A percentile compares a stretch with the other conserved stretches of the same genome.
Evolutionary conservation across 1,140 invertebrate species (phyloP).

Genomic region (Atta texana): DNA sequence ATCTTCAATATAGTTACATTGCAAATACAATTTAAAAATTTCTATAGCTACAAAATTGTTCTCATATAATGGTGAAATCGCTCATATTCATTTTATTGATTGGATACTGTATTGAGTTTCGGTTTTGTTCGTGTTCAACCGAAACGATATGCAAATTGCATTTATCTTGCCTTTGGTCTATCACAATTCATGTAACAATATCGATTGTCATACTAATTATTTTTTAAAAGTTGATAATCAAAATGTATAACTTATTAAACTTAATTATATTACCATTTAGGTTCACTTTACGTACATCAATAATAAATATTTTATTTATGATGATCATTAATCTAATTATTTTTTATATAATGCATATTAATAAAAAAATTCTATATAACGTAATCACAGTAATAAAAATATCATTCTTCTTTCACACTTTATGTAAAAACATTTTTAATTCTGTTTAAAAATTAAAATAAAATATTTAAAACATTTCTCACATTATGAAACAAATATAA

Average conservation of each 20-base stretch:
- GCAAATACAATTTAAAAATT: conserved; percentile 6
- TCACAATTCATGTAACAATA: conserved; percentile 12
- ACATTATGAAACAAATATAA: not conserved
- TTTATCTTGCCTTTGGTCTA: conserved; percentile 5
- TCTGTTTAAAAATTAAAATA: too few relatives aligned
- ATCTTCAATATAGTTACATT: not conserved
- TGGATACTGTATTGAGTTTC: conserved; percentile 30
- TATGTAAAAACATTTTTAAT: not conserved
- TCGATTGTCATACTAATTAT: not conserved
- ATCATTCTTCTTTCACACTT: not conserved
- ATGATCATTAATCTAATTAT: not conserved
- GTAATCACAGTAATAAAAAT: not conserved
- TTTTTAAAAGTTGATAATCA: conserved; percentile 4
- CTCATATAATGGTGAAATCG: conserved; percentile 4
- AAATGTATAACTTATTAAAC: not conserved
- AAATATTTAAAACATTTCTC: not conserved
- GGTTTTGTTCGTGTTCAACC: conserved; percentile 18
- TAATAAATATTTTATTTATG: not conserved
- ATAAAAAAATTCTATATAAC: not conserved
- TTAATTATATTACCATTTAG: conserved; percentile 7
- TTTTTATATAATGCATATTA: not conserved
- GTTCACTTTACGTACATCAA: not conserved
- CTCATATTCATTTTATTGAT: conserved; percentile 22
- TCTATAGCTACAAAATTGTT: conserved; percentile 20
- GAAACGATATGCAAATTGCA: conserved; percentile 37